phyloP scores from a whole-genome alignment of 2,113 vertebrate genomes.

The Mionectes macconnelli region DNA sequence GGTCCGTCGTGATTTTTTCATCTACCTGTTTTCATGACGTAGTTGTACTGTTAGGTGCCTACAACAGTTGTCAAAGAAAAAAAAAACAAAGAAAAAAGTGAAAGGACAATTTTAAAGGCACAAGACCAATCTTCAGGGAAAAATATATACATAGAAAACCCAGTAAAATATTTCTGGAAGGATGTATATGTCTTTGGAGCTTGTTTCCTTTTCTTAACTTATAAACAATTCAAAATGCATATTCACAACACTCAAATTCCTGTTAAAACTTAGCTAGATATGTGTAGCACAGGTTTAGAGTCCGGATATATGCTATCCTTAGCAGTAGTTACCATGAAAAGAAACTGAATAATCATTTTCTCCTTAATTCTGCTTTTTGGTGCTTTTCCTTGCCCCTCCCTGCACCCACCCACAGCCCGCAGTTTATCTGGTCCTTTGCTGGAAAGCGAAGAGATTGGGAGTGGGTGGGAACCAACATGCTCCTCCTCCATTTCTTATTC shows the following conservation, averaged over 20 bases:
- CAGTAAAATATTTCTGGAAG: background rate
- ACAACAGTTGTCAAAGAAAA: background rate
- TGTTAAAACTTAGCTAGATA: background rate
- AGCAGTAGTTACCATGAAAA: background rate
- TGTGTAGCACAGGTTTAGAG: background rate
- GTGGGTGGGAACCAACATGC: rapidly evolving
- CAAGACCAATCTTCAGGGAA: background rate
- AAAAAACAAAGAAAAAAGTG: background rate
- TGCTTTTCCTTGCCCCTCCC: background rate
- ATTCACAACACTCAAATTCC: background rate
- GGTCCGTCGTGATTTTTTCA: background rate
- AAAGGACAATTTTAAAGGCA: background rate
- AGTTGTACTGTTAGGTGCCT: background rate
- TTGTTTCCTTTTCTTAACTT: background rate
- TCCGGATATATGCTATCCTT: background rate
- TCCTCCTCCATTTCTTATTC: background rate
- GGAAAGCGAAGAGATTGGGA: rapidly evolving
- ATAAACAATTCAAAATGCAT: background rate
- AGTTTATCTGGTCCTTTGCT: background rate
- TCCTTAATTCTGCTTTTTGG: background rate
- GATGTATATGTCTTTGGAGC: background rate
- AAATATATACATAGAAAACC: background rate
- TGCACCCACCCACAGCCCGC: background rate
- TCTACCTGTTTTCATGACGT: background rate
- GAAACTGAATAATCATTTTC: background rate